A percentile compares a stretch with the other conserved stretches of the same genome.
Evolutionary conservation across 1,140 invertebrate species (phyloP).

Genomic region (Ectropis grisescens): DNA sequence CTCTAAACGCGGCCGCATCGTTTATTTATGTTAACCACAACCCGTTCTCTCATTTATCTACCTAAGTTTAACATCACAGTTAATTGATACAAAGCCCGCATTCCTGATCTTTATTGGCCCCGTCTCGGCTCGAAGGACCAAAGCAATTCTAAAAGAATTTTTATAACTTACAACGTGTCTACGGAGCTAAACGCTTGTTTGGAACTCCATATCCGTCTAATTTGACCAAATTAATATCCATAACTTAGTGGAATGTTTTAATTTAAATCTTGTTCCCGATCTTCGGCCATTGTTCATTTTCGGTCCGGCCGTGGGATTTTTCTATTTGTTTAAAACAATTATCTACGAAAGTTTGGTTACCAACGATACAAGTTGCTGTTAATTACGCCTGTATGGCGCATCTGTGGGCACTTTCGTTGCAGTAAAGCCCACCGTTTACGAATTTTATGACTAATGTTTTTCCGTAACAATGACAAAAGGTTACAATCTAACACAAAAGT

Average conservation of each 20-base stretch:
- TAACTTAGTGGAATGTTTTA: no score
- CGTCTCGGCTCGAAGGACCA: slow-evolving; percentile 16
- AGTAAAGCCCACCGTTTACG: background rate
- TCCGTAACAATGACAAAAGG: slow-evolving; percentile 45
- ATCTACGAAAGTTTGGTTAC: no score
- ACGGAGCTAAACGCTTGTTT: slow-evolving; percentile 6
- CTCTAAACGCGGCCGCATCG: slow-evolving; percentile 25
- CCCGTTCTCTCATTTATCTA: slow-evolving; percentile 27
- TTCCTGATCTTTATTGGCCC: slow-evolving; percentile 29
- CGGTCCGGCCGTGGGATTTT: no score
- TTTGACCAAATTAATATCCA: no score
- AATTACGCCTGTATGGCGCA: background rate
- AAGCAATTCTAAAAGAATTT: slow-evolving; percentile 16
- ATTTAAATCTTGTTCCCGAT: no score
- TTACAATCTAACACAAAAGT: slow-evolving; percentile 48
- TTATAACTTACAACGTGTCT: slow-evolving; percentile 17
- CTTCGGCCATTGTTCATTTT: no score
- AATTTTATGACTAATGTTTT: slow-evolving; percentile 43
- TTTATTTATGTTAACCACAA: slow-evolving; percentile 35
- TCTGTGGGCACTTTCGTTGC: background rate
- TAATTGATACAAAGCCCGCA: slow-evolving; percentile 50
- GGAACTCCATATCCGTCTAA: slow-evolving; percentile 3
- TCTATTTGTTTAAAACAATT: no score
- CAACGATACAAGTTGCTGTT: no score
- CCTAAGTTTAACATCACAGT: slow-evolving; percentile 36